Evolutionary conservation across 2,888 invertebrate species (phyloP).

Genomic region (Lagria hirta): DNA sequence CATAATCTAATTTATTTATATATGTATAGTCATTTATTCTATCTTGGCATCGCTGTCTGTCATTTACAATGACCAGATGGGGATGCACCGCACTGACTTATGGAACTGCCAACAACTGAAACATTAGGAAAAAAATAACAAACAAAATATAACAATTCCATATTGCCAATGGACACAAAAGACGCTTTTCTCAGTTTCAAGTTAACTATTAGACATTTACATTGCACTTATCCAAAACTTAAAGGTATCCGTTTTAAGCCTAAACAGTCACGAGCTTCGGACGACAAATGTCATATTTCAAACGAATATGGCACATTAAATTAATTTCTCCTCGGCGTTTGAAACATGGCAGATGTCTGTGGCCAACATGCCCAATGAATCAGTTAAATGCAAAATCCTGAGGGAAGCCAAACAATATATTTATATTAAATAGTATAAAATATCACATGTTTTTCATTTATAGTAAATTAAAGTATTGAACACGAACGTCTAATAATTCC

Average conservation of each 20-base stretch:
- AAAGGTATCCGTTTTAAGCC: slow-evolving; percentile 45
- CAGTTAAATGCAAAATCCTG: slow-evolving; percentile 48
- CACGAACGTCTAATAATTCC: slow-evolving; percentile 38
- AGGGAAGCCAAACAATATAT: slow-evolving; percentile 51
- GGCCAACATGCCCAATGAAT: slow-evolving; percentile 28
- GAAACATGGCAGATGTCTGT: slow-evolving; percentile 17
- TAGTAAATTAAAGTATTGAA: slow-evolving; percentile 49
- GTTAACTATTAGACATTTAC: slow-evolving; percentile 44
- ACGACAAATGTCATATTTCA: slow-evolving; percentile 32
- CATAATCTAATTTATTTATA: slow-evolving; percentile 52
- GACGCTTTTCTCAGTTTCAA: slow-evolving; percentile 31
- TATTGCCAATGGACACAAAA: slow-evolving; percentile 16
- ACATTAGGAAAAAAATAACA: slow-evolving; percentile 20
- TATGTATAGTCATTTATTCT: slow-evolving; percentile 54
- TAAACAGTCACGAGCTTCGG: slow-evolving; percentile 49
- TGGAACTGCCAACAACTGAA: slow-evolving; percentile 27
- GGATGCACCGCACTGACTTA: slow-evolving; percentile 35
- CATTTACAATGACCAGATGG: slow-evolving; percentile 48
- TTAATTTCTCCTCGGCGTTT: slow-evolving; percentile 37
- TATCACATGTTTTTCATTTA: slow-evolving; percentile 53
- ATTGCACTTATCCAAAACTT: slow-evolving; percentile 55
- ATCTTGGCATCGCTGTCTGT: slow-evolving; percentile 47
- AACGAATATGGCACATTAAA: slow-evolving; percentile 44
- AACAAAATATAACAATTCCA: slow-evolving; percentile 13
- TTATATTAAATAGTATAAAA: slow-evolving; percentile 54